phyloP scores from a whole-genome alignment of 2,113 vertebrate genomes.

The Drymodes brunneopygia region DNA sequence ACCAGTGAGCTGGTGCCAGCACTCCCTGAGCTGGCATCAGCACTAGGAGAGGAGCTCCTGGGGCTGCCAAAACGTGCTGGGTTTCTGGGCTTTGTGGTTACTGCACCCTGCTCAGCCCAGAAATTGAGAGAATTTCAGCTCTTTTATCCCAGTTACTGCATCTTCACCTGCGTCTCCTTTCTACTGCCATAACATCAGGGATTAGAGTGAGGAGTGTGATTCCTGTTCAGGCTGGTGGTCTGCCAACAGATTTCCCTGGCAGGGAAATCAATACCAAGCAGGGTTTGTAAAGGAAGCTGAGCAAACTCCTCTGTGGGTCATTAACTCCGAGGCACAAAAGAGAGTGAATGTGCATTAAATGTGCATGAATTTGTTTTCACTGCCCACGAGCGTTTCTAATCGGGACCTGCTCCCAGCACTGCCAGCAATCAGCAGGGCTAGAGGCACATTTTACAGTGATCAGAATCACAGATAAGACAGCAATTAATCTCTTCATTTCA shows the following conservation, averaged over 20 bases:
- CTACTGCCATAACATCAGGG: accelerated
- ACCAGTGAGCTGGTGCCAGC: not conserved
- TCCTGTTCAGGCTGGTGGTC: not conserved
- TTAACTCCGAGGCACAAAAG: not conserved
- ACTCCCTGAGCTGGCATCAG: not conserved
- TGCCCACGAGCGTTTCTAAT: not conserved
- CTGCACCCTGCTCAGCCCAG: not conserved
- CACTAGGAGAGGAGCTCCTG: not conserved
- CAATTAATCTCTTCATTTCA: not conserved
- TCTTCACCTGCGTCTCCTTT: not conserved
- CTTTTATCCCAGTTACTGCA: not conserved
- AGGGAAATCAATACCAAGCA: not conserved
- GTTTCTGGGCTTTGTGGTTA: not conserved
- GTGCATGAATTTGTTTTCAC: not conserved
- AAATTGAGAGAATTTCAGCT: not conserved
- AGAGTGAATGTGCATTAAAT: not conserved
- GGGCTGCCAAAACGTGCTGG: accelerated
- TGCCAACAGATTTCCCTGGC: not conserved
- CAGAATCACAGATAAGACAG: not conserved
- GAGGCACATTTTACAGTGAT: not conserved
- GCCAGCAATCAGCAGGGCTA: not conserved
- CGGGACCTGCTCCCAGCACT: not conserved
- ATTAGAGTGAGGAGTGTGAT: not conserved
- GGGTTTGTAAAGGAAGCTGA: not conserved
- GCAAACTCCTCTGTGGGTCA: not conserved